Conservation (phyloP, 1,140 invertebrate genomes). For the Thereuonema tuberculata region DNA sequence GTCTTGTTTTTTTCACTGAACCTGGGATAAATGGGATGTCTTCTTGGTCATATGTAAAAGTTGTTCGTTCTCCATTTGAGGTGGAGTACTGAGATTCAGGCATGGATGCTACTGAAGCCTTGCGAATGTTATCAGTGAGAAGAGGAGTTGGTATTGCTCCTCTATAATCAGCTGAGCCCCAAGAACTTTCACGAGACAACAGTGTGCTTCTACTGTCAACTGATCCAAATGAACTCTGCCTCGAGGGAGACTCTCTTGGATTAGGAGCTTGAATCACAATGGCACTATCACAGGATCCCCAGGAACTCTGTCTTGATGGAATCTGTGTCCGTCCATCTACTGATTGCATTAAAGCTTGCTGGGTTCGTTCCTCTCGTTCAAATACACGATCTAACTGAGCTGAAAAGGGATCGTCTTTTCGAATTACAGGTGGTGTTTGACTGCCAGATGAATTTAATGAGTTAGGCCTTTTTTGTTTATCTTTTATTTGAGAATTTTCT, state of each 20-base stretch:
- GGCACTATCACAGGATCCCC: constrained; percentile 52
- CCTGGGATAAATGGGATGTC: constrained; percentile 26
- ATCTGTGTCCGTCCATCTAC: not conserved
- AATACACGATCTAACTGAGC: constrained; percentile 53
- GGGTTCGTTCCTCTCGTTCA: constrained; percentile 51
- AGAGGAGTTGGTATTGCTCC: constrained; percentile 13
- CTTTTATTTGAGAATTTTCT: not conserved
- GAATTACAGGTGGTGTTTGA: not conserved
- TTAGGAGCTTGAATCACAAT: constrained; percentile 12
- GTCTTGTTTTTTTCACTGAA: constrained; percentile 16
- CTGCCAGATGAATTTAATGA: not conserved
- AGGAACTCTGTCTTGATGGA: constrained; percentile 58
- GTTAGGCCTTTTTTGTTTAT: too few relatives aligned
- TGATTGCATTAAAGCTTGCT: constrained; percentile 19
- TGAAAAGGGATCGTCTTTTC: constrained; percentile 49
- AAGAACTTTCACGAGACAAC: constrained; percentile 54
- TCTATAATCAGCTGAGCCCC: constrained; percentile 50
- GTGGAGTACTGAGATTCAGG: constrained; percentile 13
- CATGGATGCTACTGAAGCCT: constrained; percentile 12
- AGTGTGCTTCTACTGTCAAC: constrained; percentile 39
- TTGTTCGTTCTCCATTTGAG: constrained; percentile 4
- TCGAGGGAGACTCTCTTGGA: constrained; percentile 41
- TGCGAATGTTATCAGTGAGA: constrained; percentile 11
- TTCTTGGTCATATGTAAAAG: constrained; percentile 24
- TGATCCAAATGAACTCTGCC: constrained; percentile 66